These are phyloP conservation scores for Sus cebifrons DNA, from an alignment of 2,797 vertebrate species.

Conservation along the genomic window DNA sequence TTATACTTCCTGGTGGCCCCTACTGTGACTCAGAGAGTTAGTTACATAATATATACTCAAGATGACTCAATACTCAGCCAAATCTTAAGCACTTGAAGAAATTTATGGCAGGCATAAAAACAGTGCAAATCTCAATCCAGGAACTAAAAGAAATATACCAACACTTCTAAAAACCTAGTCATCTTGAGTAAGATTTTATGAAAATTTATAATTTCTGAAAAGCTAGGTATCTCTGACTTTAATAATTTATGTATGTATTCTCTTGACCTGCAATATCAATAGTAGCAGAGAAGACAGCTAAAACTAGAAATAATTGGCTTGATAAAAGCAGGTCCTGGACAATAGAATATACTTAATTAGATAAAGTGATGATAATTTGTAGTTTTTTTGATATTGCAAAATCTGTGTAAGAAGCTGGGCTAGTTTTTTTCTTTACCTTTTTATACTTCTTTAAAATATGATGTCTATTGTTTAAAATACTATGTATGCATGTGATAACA, in stretches of 20 bases:
- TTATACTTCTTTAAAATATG: constrained; percentile 62
- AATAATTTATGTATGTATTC: constrained; percentile 29
- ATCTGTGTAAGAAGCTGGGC: not conserved
- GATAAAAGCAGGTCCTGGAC: not conserved
- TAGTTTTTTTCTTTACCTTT: constrained; percentile 31
- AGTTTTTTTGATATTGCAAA: constrained; percentile 39
- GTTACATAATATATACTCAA: not conserved
- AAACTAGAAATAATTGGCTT: constrained; percentile 49
- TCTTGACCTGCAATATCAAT: not conserved
- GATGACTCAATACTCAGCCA: not conserved
- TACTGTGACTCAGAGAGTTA: not conserved
- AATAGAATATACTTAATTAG: not conserved
- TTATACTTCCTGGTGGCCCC: not conserved
- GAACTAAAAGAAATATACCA: constrained; percentile 44
- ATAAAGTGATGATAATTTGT: not conserved
- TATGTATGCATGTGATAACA: not conserved
- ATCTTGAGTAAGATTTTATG: not conserved
- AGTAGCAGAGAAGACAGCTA: not conserved
- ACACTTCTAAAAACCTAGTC: not conserved
- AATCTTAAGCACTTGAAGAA: constrained; percentile 43
- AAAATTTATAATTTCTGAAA: constrained; percentile 43
- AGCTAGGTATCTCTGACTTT: constrained; percentile 1
- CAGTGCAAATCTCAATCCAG: constrained; percentile 10
- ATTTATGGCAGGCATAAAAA: constrained; percentile 36
- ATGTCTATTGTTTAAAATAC: constrained; percentile 35